Evolutionary conservation across 2,113 vertebrate genomes (phyloP), one percentile per base, ranked within the genome.

Genomic region (Podarcis raffonei): DNA sequence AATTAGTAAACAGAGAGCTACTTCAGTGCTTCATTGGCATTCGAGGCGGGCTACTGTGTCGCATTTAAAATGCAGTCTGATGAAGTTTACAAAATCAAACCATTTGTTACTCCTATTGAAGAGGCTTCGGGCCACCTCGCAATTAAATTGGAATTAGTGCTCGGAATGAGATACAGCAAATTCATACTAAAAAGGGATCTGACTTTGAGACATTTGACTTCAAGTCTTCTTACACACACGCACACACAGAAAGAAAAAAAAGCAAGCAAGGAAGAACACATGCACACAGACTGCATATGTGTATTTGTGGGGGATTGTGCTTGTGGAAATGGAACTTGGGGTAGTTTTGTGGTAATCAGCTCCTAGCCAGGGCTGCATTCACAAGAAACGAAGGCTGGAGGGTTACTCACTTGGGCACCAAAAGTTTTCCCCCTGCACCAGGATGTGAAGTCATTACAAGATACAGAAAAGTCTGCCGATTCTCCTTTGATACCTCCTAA

Each of bases 141-240:
- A 99, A 99, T 99, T 99, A 99, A 99, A 99, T 99, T 99, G 99
- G 99, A 99, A 99, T 99, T 99, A 99, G 99, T 98, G 98, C 97
- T 97, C 98, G 97, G 98, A 99, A 98, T 98, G 98, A 98, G 98
- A 99, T 98, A 98, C 98, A 98, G 98, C 98, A 98, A 98, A 99
- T 98, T 99, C 99, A 99, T 99, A 98, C 98, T 98, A 98, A 99
- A 98, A 98, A 98, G 98, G 97, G 97, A 96, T 96, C 97, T 97
- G 97, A 97, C 97, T 97, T 97, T 97, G 96, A 97, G 97, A 97
- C 97, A 96, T 97, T 96, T 97, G 97, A 97, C 97, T 97, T 96
- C 94, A 91, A 95, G 96, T 96, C 87, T 68, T 83, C 81, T 97
- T 95, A 92, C 32, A 6, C 66, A 30, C 81, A 84, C 57, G 69